Evolutionary conservation across 1,140 invertebrate species (phyloP), one percentile per base, ranked within the genome.

Genomic region (Macrostomum lignano): DNA sequence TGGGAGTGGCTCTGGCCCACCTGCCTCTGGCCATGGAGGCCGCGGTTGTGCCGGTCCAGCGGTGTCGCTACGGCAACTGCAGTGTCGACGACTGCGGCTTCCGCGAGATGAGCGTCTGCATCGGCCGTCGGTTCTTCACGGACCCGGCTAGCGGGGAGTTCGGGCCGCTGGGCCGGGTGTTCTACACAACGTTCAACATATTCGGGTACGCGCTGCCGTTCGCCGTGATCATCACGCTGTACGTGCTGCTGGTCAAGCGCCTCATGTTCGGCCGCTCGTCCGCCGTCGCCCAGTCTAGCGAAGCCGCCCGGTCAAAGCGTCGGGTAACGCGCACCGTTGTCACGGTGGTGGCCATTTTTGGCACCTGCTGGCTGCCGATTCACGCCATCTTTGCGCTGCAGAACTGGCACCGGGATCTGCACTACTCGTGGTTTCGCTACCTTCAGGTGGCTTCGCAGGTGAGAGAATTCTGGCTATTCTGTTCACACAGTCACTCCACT

Each of bases 301-400:
- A 73, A 45, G 67, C 65, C 31, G 58, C 75, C 28, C 65, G 75
- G 41, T 74, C 76, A 19, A 79, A 81, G 54, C 72, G 72, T 51
- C 65, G 79, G 37, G 82, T 86, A 1, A 91, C 81, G 1, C 63
- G 75, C 38, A 74, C 91, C 69, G 77, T 93, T 5, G 66, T 86
- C 22, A 72, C 82, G 14, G 79, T 93, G 10, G 78, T 91, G 0
- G 69, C 77, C 15, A 79, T 82, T 20, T 91, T 91, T 52, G 81
- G 81, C 7, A 61, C 84, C 21, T 88, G 81, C 57, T 93, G 84
- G 84, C 70, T 74, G 43, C 82, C 82, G 2, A 75, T 91, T 46
- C 81, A 86, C 63, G 48, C 66, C 7, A 51, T 65, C 46, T 52
- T 61, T 34, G 48, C 60, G 30, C 26, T 52, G 25, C 55, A 52